These are phyloP conservation scores for Heliangelus exortis DNA, from an alignment of 2,797 vertebrate species.

Conservation along the genomic window DNA sequence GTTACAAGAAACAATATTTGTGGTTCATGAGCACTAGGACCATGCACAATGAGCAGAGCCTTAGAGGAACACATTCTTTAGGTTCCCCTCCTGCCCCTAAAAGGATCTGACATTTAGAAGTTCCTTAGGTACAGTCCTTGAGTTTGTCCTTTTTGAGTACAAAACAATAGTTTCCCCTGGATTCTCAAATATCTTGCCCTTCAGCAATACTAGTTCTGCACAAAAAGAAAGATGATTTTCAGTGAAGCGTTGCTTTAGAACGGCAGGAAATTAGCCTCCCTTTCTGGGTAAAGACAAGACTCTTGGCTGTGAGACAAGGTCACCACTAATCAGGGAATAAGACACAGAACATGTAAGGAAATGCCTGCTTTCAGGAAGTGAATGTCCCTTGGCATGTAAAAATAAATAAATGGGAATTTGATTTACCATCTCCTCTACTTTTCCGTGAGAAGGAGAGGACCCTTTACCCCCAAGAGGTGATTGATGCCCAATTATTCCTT, in stretches of 20 bases:
- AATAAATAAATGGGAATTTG: not conserved
- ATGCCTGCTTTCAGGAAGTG: not conserved
- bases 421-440: not conserved
- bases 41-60: accelerated
- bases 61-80: not conserved
- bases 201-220: not conserved
- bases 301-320: not conserved
- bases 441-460: not conserved
- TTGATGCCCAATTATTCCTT: not conserved
- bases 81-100: accelerated
- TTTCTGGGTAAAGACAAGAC: not conserved
- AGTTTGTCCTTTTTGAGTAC: not conserved
- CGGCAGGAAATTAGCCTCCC: not conserved
- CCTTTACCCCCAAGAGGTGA: not conserved
- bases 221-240: not conserved
- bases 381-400: not conserved
- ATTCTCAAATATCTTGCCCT: not conserved
- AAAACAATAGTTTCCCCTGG: not conserved
- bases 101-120: not conserved
- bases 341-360: accelerated
- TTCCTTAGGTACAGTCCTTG: not conserved
- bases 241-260: not conserved
- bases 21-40: not conserved
- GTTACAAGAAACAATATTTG: not conserved
- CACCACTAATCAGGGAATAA: accelerated